phyloP scores from a whole-genome alignment of 2,888 invertebrate genomes.

The Rhabditoides inermis region DNA sequence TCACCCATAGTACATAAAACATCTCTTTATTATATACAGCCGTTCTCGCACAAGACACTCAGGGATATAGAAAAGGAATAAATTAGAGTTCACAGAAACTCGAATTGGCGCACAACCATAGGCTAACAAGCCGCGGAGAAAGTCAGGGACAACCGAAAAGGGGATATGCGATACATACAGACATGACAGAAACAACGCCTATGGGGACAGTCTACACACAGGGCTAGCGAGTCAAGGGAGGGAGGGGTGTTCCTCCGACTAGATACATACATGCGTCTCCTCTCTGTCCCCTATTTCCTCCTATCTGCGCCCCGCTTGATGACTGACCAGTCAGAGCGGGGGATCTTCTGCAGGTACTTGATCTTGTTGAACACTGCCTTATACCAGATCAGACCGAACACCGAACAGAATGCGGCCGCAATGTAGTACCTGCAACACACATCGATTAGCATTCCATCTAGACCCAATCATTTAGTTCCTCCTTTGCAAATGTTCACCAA shows the following conservation, averaged over 20 bases:
- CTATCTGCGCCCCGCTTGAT: constrained; percentile 19
- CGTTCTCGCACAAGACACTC: too few relatives aligned
- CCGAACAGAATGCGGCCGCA: constrained; percentile 43
- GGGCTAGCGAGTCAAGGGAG: not conserved
- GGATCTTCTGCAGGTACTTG: constrained; percentile 48
- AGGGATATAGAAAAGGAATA: too few relatives aligned
- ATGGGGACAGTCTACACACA: not conserved
- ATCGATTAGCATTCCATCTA: too few relatives aligned
- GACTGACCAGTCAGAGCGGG: constrained; percentile 46
- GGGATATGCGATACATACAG: not conserved
- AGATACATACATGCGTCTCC: too few relatives aligned
- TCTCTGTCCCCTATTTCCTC: not conserved
- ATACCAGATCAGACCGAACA: constrained; percentile 47
- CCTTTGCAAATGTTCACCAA: too few relatives aligned
- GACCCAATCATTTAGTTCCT: too few relatives aligned
- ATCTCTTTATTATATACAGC: too few relatives aligned
- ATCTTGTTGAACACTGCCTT: constrained; percentile 43
- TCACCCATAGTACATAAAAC: too few relatives aligned
- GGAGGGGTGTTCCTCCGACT: not conserved
- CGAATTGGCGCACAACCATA: too few relatives aligned
- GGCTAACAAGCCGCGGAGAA: too few relatives aligned
- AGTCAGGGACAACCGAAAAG: constrained; percentile 7
- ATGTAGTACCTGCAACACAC: constrained; percentile 48
- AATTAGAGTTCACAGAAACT: too few relatives aligned
- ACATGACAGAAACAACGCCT: not conserved